These are phyloP conservation scores for Pogonocichla stellata DNA, from an alignment of 2,113 vertebrate species.

Conservation along the genomic window DNA sequence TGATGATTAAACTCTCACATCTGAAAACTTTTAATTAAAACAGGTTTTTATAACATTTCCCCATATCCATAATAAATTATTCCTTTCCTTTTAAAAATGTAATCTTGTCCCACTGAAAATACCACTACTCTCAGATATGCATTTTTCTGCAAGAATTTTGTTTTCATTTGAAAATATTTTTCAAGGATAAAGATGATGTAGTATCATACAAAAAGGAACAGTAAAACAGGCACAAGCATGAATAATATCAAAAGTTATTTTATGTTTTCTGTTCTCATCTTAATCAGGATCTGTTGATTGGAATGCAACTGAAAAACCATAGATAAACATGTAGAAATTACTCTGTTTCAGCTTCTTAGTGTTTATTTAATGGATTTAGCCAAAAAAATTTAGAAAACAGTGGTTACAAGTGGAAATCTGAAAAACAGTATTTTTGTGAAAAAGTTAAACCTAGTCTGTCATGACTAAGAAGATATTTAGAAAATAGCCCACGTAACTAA, in stretches of 20 bases:
- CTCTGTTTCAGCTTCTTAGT: neutral
- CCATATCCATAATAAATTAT: neutral
- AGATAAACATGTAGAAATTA: neutral
- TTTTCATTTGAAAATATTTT: neutral
- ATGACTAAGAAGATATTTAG: neutral
- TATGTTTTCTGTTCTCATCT: neutral
- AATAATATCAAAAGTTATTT: neutral
- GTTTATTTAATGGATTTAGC: neutral
- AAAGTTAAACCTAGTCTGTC: neutral
- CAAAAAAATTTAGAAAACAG: neutral
- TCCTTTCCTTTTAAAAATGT: neutral
- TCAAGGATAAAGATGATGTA: neutral
- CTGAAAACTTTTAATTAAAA: neutral
- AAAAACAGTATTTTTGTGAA: neutral
- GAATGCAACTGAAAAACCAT: neutral
- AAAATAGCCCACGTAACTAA: neutral
- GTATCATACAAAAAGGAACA: neutral
- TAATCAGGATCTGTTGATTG: neutral
- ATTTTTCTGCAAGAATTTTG: neutral
- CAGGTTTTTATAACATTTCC: neutral
- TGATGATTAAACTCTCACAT: neutral
- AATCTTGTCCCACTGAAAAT: neutral
- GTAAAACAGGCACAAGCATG: neutral
- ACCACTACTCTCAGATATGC: neutral
- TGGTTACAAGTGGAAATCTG: neutral